Evolutionary conservation across 2,113 vertebrate species (phyloP).

Genomic region (Triplophysa siluroides): DNA sequence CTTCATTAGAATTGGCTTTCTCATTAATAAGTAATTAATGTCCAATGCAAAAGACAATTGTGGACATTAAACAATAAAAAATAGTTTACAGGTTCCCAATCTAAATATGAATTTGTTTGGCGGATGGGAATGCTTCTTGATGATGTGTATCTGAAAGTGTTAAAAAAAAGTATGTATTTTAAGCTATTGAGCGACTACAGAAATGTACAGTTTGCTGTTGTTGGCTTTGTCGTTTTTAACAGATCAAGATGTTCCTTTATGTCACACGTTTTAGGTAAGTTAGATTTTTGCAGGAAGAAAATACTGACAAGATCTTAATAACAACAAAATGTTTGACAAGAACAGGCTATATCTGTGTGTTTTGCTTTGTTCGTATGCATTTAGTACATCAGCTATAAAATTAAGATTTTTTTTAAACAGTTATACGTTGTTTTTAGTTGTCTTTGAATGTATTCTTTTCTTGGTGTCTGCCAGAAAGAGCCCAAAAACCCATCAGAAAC

Average conservation of each 20-base stretch:
- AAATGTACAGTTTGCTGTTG: neutral
- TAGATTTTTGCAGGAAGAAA: no score
- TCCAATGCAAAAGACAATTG: neutral
- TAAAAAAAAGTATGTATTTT: neutral
- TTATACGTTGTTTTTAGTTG: neutral
- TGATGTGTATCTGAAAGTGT: neutral
- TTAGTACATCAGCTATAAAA: neutral
- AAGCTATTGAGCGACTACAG: neutral
- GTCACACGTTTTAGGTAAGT: neutral
- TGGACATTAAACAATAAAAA: neutral
- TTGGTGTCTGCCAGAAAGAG: neutral
- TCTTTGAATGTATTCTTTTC: neutral
- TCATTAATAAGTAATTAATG: neutral
- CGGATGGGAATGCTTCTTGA: neutral
- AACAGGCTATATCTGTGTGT: no score
- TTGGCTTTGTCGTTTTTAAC: neutral
- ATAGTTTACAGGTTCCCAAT: neutral
- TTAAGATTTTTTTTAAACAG: neutral
- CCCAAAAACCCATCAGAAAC: constrained; percentile 22
- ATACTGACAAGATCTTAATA: no score
- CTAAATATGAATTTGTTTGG: neutral
- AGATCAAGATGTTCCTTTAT: neutral
- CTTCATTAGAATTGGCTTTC: neutral
- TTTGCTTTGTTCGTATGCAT: neutral
- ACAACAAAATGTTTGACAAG: no score